phyloP scores from a whole-genome alignment of 2,113 vertebrate species.

The Sinosuthora webbiana region DNA sequence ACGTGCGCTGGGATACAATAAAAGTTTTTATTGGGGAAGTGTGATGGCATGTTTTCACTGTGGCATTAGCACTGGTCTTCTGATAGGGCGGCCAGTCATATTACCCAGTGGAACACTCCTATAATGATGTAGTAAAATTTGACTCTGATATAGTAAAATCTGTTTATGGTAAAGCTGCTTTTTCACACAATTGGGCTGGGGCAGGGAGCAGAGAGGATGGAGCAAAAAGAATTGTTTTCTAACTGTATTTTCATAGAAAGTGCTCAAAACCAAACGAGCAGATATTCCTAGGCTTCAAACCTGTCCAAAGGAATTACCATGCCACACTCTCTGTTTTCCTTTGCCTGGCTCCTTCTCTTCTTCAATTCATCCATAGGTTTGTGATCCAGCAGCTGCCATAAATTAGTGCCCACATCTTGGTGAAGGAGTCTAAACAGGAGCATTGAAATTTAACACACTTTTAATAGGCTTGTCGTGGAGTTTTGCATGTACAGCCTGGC shows the following conservation, averaged over 20 bases:
- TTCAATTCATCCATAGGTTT: neutral
- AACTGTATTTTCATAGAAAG: neutral
- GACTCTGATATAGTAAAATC: constrained; percentile 85
- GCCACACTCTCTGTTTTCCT: neutral
- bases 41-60: constrained; percentile 70
- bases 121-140: constrained; percentile 84
- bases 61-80: constrained; percentile 58
- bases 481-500: neutral
- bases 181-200: constrained; percentile 67
- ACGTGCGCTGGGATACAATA: constrained; percentile 75
- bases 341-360: neutral
- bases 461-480: neutral
- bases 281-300: constrained; percentile 5
- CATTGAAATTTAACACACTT: constrained; percentile 45
- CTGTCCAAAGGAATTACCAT: neutral
- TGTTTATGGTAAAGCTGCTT: constrained; percentile 77
- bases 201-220: neutral
- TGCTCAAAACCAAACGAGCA: neutral
- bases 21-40: constrained; percentile 82
- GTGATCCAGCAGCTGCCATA: neutral
- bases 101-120: constrained; percentile 68
- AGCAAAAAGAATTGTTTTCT: neutral
- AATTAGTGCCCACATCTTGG: constrained; percentile 26
- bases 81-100: constrained; percentile 68
- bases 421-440: neutral